Base-by-base conservation (phyloP, 2,888 invertebrate genomes). In the Noctuana brunneofusca region DNA sequence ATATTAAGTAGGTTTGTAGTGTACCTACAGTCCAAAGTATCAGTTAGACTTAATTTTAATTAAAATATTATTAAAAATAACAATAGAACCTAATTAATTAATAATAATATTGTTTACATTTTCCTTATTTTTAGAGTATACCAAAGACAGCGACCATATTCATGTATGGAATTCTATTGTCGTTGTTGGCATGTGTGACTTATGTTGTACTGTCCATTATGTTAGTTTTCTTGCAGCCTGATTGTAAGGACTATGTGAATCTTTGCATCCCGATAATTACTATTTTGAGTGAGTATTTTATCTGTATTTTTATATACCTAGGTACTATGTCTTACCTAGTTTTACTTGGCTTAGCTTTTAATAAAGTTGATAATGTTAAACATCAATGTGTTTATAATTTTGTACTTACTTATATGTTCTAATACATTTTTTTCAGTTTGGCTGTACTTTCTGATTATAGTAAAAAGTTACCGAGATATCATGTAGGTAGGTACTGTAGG, bases 401-500 rank as follows among this genome's bases (percentile, higher is more conserved):
- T n/a, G n/a, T n/a, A n/a, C n/a, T n/a, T n/a, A n/a, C n/a, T n/a
- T n/a, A n/a, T n/a, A n/a, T 35, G 1, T n/a, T 35, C 3, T 35
- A n/a, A 35, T n/a, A 2, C 1, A 12, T 49, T 65, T 55, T 60
- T 80, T 80, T 62, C 73, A 81, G 80, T 75, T 53, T 66, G 69
- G 60, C 14, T 74, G 5, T 78, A 78, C 65, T 76, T 73, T 53
- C 46, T 78, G 55, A 43, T 76, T 16, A 69, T 80, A 1, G 71
- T 79, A 14, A 77, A 75, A 48, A 79, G 77, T 64, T 72, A 69
- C 53, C 67, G 66, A 56, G 65, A 66, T 1, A 30, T 43, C 16
- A 73, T 71, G 69, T 58, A n/a, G 9, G 14, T 49, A 24, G n/a
- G 22, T 22, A 48, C n/a, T 5, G 4, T 24, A 2, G 58, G 27